Percentiles rank a stretch among this genome's conserved stretches.
phyloP scores from a whole-genome alignment of 2,113 vertebrate genomes.

The Tragelaphus buxtoni region DNA sequence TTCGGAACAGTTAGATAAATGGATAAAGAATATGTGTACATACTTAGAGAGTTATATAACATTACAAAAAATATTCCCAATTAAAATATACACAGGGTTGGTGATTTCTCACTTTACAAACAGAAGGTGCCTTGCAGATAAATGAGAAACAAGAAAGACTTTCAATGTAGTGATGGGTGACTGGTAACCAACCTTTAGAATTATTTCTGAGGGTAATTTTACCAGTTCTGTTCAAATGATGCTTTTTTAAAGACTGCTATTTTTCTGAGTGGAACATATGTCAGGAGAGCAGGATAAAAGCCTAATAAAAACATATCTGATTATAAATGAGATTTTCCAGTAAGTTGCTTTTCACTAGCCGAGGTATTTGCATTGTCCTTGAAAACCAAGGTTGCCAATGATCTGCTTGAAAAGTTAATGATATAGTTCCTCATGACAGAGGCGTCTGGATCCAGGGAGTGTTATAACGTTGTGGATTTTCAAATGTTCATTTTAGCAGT shows the following conservation, averaged over 20 bases:
- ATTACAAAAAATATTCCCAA: background rate
- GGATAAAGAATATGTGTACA: background rate
- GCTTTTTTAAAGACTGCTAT: constrained; percentile 60
- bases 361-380: constrained; percentile 59
- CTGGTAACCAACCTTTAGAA: constrained; percentile 38
- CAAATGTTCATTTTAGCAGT: constrained; percentile 13
- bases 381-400: constrained; percentile 56
- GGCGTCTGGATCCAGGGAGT: background rate
- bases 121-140: constrained; percentile 7
- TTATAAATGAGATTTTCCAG: constrained; percentile 76
- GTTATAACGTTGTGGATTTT: constrained; percentile 31
- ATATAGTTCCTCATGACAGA: constrained; percentile 14
- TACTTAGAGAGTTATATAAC: background rate
- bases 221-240: constrained; percentile 54
- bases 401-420: constrained; percentile 53
- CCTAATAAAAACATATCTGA: constrained; percentile 73
- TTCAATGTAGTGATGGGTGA: background rate
- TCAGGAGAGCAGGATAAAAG: constrained; percentile 65
- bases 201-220: constrained; percentile 61
- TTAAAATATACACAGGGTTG: constrained; percentile 14
- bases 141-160: constrained; percentile 23
- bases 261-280: constrained; percentile 60
- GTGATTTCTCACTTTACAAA: constrained; percentile 16
- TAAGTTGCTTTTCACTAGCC: constrained; percentile 66
- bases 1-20: background rate